Evolutionary conservation across 2,888 invertebrate genomes (phyloP).

Genomic region (Drosophila colorata): DNA sequence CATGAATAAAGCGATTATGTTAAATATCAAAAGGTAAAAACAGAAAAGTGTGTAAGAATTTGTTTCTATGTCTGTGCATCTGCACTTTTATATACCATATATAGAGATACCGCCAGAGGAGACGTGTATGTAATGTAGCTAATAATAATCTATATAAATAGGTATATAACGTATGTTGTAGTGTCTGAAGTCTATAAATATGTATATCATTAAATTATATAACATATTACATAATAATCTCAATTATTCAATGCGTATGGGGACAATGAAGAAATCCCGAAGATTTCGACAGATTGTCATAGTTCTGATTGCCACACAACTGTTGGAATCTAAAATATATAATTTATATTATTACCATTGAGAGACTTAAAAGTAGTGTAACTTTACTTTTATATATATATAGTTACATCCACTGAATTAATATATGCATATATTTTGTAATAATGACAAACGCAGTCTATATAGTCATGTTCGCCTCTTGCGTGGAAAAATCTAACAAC

Average conservation of each 20-base stretch:
- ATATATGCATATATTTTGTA: too few species aligned
- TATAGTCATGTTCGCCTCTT: too few species aligned
- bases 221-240: constrained; percentile 25
- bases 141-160: constrained; percentile 48
- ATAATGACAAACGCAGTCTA: too few species aligned
- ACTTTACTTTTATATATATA: too few species aligned
- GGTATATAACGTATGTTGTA: constrained; percentile 56
- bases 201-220: constrained; percentile 72
- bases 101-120: constrained; percentile 22
- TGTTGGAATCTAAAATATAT: too few species aligned
- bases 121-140: constrained; percentile 60
- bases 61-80: constrained; percentile 49
- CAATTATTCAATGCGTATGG: constrained; percentile 13
- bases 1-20: constrained; percentile 43
- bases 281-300: too few species aligned
- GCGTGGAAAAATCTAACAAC: too few species aligned
- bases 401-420: too few species aligned
- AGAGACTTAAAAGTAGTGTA: too few species aligned
- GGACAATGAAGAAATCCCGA: neutral
- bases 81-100: constrained; percentile 53
- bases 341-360: too few species aligned
- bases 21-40: constrained; percentile 26
- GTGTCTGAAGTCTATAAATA: constrained; percentile 62
- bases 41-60: constrained; percentile 27
- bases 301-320: too few species aligned